phyloP scores from a whole-genome alignment of 2,888 invertebrate genomes.

The Acronicta psi region DNA sequence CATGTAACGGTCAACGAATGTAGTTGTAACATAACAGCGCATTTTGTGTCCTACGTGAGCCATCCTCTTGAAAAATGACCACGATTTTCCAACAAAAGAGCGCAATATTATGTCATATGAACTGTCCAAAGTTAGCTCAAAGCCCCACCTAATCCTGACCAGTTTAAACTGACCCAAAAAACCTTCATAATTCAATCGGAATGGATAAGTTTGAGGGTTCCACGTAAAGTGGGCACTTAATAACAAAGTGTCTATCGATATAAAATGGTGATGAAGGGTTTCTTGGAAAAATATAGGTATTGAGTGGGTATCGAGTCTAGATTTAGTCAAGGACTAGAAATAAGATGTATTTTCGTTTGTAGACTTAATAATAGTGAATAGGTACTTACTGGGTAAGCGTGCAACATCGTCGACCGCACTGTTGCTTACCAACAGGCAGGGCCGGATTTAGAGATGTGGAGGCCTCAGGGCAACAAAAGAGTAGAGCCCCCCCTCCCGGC shows the following conservation, averaged over 20 bases:
- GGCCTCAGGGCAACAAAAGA: too few relatives aligned
- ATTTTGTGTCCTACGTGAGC: slow-evolving; percentile 28
- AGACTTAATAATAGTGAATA: too few relatives aligned
- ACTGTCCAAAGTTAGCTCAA: slow-evolving; percentile 52
- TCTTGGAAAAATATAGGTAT: slow-evolving; percentile 30
- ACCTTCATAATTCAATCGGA: slow-evolving; percentile 24
- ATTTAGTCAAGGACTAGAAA: slow-evolving; percentile 19
- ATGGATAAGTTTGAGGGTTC: slow-evolving; percentile 4
- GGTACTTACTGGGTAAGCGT: too few relatives aligned
- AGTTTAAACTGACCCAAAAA: slow-evolving; percentile 48
- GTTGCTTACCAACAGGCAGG: too few relatives aligned
- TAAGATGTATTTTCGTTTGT: too few relatives aligned
- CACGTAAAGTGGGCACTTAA: slow-evolving; percentile 31
- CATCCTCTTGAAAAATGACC: slow-evolving; percentile 58
- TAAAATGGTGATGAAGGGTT: slow-evolving; percentile 61
- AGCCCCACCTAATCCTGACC: slow-evolving; percentile 55
- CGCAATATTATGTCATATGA: slow-evolving; percentile 63
- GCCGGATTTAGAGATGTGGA: too few relatives aligned
- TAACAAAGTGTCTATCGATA: slow-evolving; percentile 58
- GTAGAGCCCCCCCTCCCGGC: too few relatives aligned
- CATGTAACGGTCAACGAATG: slow-evolving; percentile 24
- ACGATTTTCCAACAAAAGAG: slow-evolving; percentile 66
- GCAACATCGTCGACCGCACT: too few relatives aligned
- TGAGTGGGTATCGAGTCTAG: slow-evolving; percentile 19
- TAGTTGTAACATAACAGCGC: slow-evolving; percentile 33